Evolutionary conservation across 1,140 invertebrate genomes (phyloP), one percentile per base, ranked within the genome.

Genomic region (Heliconius hewitsoni): DNA sequence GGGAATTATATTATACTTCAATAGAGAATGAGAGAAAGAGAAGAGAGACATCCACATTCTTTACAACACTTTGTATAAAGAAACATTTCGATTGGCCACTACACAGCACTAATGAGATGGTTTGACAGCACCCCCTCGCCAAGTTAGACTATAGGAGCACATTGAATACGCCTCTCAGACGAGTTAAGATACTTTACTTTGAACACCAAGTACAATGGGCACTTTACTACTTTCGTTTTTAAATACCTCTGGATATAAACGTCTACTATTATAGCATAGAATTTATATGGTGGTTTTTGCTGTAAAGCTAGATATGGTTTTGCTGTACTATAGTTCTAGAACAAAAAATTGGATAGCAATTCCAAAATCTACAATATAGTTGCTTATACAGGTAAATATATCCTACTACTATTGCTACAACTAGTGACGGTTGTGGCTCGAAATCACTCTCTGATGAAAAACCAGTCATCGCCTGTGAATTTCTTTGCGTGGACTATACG

Each of bases 181-280:
- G 71, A 81, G 80, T 81, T 81, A 78, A 81, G 77, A 78, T 70
- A 81, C 80, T 81, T 81, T 75, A 81, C 80, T 77, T 78, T 81
- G 76, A 78, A 66, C 66, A 3, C 66, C 57, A 46, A 73, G 74
- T 72, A 81, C 80, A 81, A 81, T 81, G 73, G 73, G 34, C 78
- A 57, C 80, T 81, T 76, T 42, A 50, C 71, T 76, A 34, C 80
- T 72, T 76, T 55, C 77, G 77, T 70, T 78, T 78, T 66, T 50
- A 71, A 75, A 78, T 70, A 70, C 27, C n/a, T 73, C 34, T 66
- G 23, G 18, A 78, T 19, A 39, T 11, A 72, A 39, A 23, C 71
- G 71, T 37, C 37, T 37, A n/a, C 30, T 72, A 1, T n/a, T 39
- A 23, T 72, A 37, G 30, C 27, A 71, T 30, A 71, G 16, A 37